phyloP scores from a whole-genome alignment of 1,140 invertebrate genomes.

The Mycetomoellerius zeteki region DNA sequence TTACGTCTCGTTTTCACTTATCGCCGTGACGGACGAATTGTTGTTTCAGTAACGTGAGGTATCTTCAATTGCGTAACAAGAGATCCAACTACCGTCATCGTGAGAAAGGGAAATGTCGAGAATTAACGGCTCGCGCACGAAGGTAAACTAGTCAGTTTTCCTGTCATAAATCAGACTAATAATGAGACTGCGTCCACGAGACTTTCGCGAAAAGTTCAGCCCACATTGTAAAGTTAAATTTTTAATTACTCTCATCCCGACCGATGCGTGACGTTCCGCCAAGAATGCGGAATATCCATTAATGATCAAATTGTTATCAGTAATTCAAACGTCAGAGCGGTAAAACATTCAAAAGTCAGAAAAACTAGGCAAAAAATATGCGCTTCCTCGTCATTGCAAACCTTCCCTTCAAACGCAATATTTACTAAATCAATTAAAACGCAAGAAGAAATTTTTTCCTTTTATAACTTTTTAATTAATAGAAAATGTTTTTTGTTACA shows the following conservation, averaged over 20 bases:
- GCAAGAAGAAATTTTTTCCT: background rate
- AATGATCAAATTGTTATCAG: background rate
- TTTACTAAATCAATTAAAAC: background rate
- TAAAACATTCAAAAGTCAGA: background rate
- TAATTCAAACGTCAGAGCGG: background rate
- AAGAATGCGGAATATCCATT: background rate
- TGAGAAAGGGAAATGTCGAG: conserved; percentile 28
- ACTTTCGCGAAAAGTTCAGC: background rate
- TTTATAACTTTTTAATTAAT: background rate
- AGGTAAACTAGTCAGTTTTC: conserved; percentile 29
- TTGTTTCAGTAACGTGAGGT: background rate
- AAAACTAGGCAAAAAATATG: background rate
- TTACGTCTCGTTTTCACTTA: conserved; percentile 17
- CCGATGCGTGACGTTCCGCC: background rate
- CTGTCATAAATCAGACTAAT: conserved; percentile 38
- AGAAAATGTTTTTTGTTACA: background rate
- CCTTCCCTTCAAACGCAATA: background rate
- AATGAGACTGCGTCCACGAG: conserved; percentile 6
- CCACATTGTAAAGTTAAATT: conserved; percentile 1
- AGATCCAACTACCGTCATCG: background rate
- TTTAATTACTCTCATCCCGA: background rate
- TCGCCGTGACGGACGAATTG: background rate
- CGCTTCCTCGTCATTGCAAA: background rate
- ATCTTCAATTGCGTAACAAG: conserved; percentile 19
- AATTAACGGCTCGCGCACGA: background rate